Percentiles rank a stretch among this genome's conserved stretches.
Evolutionary conservation across 1,140 invertebrate genomes (phyloP).

Genomic region (Phymastichus coffea): DNA sequence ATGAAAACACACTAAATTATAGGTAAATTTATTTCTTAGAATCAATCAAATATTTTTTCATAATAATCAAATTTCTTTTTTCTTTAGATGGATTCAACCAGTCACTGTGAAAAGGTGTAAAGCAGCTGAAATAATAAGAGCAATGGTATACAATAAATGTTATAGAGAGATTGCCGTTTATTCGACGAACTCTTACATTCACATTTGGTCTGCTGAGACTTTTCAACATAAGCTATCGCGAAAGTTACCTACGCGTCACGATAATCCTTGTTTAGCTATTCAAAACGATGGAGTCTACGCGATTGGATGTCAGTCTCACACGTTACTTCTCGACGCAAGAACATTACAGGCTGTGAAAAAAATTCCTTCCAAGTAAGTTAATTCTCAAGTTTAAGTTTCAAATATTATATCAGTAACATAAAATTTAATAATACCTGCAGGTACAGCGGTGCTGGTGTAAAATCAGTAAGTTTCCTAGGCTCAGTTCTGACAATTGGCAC

Average conservation of each 20-base stretch:
- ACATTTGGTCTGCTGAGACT: conserved; percentile 87
- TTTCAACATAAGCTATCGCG: conserved; percentile 81
- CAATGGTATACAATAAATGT: conserved; percentile 82
- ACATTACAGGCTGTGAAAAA: conserved; percentile 75
- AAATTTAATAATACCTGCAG: conserved; percentile 53
- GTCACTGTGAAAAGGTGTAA: conserved; percentile 75
- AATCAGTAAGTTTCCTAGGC: conserved; percentile 87
- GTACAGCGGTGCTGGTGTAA: conserved; percentile 82
- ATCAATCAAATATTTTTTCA: too few species aligned
- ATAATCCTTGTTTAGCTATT: conserved; percentile 89
- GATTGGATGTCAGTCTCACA: conserved; percentile 91
- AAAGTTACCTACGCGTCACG: conserved; percentile 84
- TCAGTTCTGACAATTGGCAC: conserved; percentile 91
- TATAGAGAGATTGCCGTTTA: conserved; percentile 89
- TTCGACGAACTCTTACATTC: conserved; percentile 87
- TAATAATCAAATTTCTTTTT: too few species aligned
- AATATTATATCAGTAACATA: too few species aligned
- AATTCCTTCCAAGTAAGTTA: conserved; percentile 55
- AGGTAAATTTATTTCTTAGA: too few species aligned
- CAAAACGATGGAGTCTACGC: conserved; percentile 85
- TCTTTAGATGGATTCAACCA: conserved; percentile 63
- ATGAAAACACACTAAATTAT: conserved; percentile 53
- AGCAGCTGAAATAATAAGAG: conserved; percentile 78
- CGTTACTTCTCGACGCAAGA: conserved; percentile 83
- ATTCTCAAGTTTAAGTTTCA: neutral